phyloP scores from a whole-genome alignment of 2,113 vertebrate genomes.

The Spea bombifrons region DNA sequence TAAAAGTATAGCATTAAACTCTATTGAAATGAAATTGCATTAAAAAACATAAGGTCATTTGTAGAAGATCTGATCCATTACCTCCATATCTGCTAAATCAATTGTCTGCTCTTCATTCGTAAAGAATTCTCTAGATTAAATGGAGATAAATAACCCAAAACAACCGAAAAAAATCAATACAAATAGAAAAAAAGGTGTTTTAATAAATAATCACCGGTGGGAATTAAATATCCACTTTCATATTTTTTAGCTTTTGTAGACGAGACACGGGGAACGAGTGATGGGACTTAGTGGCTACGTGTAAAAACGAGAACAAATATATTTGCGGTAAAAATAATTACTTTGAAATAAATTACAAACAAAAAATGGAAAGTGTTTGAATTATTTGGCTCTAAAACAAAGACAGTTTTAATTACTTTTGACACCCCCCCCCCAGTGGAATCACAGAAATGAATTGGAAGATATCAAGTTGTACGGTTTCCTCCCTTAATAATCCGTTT shows the following conservation, averaged over 20 bases:
- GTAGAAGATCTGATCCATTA: slow-evolving; percentile 47
- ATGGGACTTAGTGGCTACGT: background rate
- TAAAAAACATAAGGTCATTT: slow-evolving; percentile 15
- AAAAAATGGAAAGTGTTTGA: background rate
- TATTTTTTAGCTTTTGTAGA: background rate
- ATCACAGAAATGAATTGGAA: slow-evolving; percentile 37
- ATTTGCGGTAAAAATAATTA: slow-evolving; percentile 25
- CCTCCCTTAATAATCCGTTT: slow-evolving; percentile 39
- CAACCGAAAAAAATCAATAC: slow-evolving; percentile 49
- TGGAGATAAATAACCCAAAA: slow-evolving; percentile 50
- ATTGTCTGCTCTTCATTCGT: slow-evolving; percentile 54
- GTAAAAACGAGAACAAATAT: slow-evolving; percentile 5
- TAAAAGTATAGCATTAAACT: slow-evolving; percentile 19
- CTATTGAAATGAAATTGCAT: slow-evolving; percentile 44
- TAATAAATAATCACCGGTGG: slow-evolving; percentile 44
- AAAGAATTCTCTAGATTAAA: slow-evolving; percentile 56
- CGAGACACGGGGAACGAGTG: background rate
- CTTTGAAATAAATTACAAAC: slow-evolving; percentile 13
- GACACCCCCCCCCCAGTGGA: background rate
- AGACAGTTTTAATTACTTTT: slow-evolving; percentile 42
- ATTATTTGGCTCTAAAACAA: slow-evolving; percentile 45
- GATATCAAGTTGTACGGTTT: slow-evolving; percentile 23
- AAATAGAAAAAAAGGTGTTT: slow-evolving; percentile 33
- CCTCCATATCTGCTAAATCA: slow-evolving; percentile 36
- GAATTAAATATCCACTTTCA: background rate